Percentiles rank a stretch among this genome's conserved stretches.
Evolutionary conservation across 2,113 vertebrate genomes (phyloP).

Genomic region (Chaetodon auriga): DNA sequence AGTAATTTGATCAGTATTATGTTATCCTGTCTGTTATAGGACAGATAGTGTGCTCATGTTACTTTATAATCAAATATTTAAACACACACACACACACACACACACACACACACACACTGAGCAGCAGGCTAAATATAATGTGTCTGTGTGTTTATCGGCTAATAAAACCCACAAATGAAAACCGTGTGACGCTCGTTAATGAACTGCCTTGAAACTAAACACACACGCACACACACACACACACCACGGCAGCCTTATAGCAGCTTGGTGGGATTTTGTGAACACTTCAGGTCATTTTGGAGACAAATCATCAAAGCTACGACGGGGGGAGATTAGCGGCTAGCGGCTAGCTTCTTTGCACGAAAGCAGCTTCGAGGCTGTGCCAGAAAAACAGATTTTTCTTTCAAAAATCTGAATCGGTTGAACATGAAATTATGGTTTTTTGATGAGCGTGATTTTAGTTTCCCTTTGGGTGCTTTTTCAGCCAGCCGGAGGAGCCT

Average conservation of each 20-base stretch:
- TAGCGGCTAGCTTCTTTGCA: not conserved
- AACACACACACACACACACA: not conserved
- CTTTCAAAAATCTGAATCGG: not conserved
- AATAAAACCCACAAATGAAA: slow-evolving; percentile 59
- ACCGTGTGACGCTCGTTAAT: slow-evolving; percentile 43
- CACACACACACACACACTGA: slow-evolving; percentile 24
- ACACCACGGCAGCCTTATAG: not conserved
- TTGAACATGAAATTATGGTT: not conserved
- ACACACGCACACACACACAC: slow-evolving; percentile 14
- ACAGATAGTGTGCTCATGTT: not conserved
- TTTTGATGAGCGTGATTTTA: not conserved
- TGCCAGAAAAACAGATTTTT: no score
- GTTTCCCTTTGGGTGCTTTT: not conserved
- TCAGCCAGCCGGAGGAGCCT: no score
- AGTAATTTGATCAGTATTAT: slow-evolving; percentile 1
- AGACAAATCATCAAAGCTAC: not conserved
- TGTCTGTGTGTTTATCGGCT: slow-evolving; percentile 54
- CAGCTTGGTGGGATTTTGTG: not conserved
- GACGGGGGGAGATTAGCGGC: not conserved
- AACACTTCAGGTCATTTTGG: not conserved
- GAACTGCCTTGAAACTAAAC: slow-evolving; percentile 39
- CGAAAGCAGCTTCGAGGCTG: no score
- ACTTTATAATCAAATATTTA: slow-evolving; percentile 29
- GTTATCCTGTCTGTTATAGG: not conserved
- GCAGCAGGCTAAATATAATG: slow-evolving; percentile 31